Conservation (phyloP, 2,888 invertebrate species). For the Platycheirus rosarum region DNA sequence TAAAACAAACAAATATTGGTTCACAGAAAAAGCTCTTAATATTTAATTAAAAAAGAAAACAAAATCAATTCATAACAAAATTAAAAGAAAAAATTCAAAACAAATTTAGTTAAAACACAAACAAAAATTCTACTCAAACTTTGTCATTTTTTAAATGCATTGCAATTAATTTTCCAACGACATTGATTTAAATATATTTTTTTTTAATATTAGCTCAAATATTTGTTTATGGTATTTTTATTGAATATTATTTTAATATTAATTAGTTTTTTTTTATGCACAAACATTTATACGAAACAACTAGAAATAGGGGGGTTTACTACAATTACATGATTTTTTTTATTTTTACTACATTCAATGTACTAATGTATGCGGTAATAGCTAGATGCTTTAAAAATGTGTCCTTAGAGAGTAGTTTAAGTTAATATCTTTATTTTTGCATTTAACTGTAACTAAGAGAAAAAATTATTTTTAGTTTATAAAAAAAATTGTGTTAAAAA, state of each 20-base stretch:
- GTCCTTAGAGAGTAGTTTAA: slow-evolving; percentile 61
- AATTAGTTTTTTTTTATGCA: slow-evolving; percentile 54
- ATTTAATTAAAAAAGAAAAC: slow-evolving; percentile 14
- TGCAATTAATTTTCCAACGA: slow-evolving; percentile 42
- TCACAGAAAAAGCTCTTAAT: slow-evolving; percentile 9
- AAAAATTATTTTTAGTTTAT: slow-evolving; percentile 26
- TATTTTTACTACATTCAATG: slow-evolving; percentile 50
- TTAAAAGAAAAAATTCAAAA: slow-evolving; percentile 7
- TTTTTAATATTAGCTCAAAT: slow-evolving; percentile 44
- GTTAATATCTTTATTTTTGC: slow-evolving; percentile 47
- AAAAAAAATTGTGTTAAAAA: slow-evolving; percentile 44
- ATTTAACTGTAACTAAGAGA: slow-evolving; percentile 69
- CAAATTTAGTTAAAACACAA: slow-evolving; percentile 22
- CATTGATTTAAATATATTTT: slow-evolving; percentile 36
- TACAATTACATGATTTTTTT: slow-evolving; percentile 72
- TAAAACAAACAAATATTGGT: too few relatives aligned
- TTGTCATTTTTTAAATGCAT: slow-evolving; percentile 52
- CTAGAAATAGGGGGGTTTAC: slow-evolving; percentile 73
- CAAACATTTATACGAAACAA: slow-evolving; percentile 70
- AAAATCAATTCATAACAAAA: slow-evolving; percentile 24
- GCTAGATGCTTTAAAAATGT: slow-evolving; percentile 61
- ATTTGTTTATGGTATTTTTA: slow-evolving; percentile 26
- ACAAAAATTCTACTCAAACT: slow-evolving; percentile 40
- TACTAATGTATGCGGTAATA: slow-evolving; percentile 65
- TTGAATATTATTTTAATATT: slow-evolving; percentile 43